Evolutionary conservation across 2,888 invertebrate genomes (phyloP).

Genomic region (Pollenia labialis): DNA sequence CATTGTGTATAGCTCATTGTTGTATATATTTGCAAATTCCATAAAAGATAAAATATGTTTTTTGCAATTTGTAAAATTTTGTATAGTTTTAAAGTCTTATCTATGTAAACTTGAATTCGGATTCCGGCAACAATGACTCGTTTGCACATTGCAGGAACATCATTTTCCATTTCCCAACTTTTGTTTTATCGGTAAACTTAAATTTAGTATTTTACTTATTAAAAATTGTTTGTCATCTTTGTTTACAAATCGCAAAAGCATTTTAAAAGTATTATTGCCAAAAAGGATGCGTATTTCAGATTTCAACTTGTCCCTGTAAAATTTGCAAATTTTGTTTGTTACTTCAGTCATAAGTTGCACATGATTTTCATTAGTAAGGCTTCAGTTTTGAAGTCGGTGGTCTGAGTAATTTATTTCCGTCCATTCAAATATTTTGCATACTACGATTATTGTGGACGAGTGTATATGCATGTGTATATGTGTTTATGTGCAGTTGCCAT

Average conservation of each 20-base stretch:
- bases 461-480: neutral
- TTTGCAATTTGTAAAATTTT: too few relatives aligned
- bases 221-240: neutral
- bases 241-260: neutral
- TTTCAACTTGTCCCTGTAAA: neutral
- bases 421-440: constrained; percentile 44
- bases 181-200: constrained; percentile 10
- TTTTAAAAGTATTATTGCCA: neutral
- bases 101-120: too few relatives aligned
- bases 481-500: neutral
- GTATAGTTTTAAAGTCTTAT: too few relatives aligned
- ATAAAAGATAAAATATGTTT: too few relatives aligned
- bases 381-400: constrained; percentile 44
- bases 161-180: neutral
- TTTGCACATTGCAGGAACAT: neutral
- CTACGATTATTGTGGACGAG: neutral
- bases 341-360: constrained; percentile 33
- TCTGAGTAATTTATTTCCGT: constrained; percentile 48
- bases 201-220: constrained; percentile 13
- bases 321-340: constrained; percentile 14
- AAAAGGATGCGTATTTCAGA: neutral
- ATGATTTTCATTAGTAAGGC: constrained; percentile 37
- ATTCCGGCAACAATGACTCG: neutral
- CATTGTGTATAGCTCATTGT: too few relatives aligned
- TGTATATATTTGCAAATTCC: too few relatives aligned